These are phyloP conservation scores for Nomada ruficornis DNA, from an alignment of 2,888 invertebrate genomes.

Conservation along the genomic window DNA sequence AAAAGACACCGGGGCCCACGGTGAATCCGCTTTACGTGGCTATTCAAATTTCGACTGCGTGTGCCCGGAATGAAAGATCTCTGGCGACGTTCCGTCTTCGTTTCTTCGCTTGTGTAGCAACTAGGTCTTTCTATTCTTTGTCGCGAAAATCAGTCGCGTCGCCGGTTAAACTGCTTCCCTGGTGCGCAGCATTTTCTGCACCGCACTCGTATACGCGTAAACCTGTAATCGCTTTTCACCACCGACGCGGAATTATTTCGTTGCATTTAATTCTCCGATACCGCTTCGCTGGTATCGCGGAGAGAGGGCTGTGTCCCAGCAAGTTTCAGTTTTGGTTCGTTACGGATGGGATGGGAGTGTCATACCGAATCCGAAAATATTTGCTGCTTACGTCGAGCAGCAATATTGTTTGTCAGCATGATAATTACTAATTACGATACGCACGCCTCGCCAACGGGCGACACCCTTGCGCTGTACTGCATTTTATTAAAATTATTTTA, in stretches of 20 bases:
- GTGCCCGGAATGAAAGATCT: constrained; percentile 80
- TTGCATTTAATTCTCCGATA: constrained; percentile 14
- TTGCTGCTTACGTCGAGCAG: constrained; percentile 10
- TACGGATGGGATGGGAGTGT: background rate
- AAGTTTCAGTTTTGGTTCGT: constrained; percentile 29
- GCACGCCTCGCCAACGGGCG: background rate
- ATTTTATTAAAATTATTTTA: constrained; percentile 50
- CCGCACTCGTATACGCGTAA: no score
- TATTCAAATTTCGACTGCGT: constrained; percentile 81
- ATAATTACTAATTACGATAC: constrained; percentile 38
- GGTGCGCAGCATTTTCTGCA: no score
- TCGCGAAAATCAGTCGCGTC: background rate
- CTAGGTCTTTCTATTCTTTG: background rate
- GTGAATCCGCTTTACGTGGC: constrained; percentile 79
- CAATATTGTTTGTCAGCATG: constrained; percentile 47
- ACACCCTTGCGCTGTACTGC: constrained; percentile 4
- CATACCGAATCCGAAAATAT: constrained; percentile 4
- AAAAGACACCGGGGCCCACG: constrained; percentile 54
- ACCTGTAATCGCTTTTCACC: background rate
- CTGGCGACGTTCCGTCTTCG: constrained; percentile 40
- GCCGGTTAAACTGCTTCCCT: background rate
- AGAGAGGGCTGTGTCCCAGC: constrained; percentile 17
- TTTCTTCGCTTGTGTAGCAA: constrained; percentile 25
- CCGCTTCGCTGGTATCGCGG: background rate
- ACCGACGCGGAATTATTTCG: constrained; percentile 18